These are phyloP conservation scores for Zapus hudsonius DNA, from an alignment of 2,113 vertebrate species.

Conservation along the genomic window DNA sequence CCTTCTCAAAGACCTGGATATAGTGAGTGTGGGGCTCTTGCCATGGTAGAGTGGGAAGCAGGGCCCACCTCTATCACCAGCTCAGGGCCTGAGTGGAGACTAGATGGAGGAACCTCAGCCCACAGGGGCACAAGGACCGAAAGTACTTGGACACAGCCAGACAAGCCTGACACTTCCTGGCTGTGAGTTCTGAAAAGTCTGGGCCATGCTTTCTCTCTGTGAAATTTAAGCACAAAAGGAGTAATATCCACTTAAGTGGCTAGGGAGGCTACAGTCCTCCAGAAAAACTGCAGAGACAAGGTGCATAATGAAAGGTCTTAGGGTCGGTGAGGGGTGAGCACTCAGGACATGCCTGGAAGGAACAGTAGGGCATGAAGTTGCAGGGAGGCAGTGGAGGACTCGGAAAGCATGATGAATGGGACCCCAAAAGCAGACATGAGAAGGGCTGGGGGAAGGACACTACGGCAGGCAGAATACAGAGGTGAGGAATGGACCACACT, in stretches of 20 bases:
- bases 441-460: background rate
- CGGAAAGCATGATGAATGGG: background rate
- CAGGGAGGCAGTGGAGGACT: background rate
- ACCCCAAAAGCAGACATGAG: background rate
- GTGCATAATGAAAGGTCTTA: background rate
- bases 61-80: background rate
- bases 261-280: background rate
- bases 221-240: background rate
- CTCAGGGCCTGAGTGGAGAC: background rate
- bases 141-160: background rate
- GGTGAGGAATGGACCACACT: accelerated
- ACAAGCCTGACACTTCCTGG: background rate
- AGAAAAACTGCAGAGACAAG: background rate
- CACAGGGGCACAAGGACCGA: too few species aligned
- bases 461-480: too few species aligned
- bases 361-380: background rate
- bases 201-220: background rate
- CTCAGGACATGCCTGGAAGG: background rate
- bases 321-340: background rate
- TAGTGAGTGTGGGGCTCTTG: background rate
- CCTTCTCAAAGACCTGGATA: background rate
- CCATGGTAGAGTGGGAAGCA: background rate
- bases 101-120: background rate
- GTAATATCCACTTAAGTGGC: background rate
- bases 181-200: background rate